Base-by-base conservation (phyloP, 2,797 vertebrate genomes). In the Channa striata region DNA sequence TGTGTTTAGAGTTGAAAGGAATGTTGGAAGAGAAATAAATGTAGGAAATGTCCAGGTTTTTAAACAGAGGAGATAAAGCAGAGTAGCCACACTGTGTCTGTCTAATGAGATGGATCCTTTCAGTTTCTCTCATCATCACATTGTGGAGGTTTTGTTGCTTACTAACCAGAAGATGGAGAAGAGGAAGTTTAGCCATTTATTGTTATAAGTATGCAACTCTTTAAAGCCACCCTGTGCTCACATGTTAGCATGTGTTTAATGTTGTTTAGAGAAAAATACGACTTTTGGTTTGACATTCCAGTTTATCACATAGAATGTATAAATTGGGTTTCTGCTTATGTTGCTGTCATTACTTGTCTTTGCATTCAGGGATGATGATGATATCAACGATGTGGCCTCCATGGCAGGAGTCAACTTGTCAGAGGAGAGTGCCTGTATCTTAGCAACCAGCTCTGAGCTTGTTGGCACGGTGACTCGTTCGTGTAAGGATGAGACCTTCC, bases 351-450 rank as follows among this genome's bases (percentile, higher is more conserved):
- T 5, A 3, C 14, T 25, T 43, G 46, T 44, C 37, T 8, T 79
- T 59, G 54, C n/a, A 4, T 72, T 19, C 89, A 98, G 97, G 93
- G 97, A 99, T 36, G 97, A 99, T 1, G 98, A 99, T 11, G 97
- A 99, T 80, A 97, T 99, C 86, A 98, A 98, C 3, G 96, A 97
- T 6, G 96, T 99, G 77, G 96, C 97, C 2, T 98, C 96, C 2
- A 98, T 98, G 97, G 97, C 97, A 1, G 97, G 97, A 47, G 97
- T 98, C 62, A 98, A 98, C 91, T 82, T 99, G 48, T 97, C 96
- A 0, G 97, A 98, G 89, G 97, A 99, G 89, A 99, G 95, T 2
- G 97, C 96, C 3, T 93, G 95, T 43, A 98, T 99, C 90, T 83
- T 99, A 86, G 97, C 97, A 78, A 98, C 96, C 10, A 96, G 95